Base-by-base conservation (phyloP, 1,140 invertebrate species). In the Ceratosolen fusciceps region DNA sequence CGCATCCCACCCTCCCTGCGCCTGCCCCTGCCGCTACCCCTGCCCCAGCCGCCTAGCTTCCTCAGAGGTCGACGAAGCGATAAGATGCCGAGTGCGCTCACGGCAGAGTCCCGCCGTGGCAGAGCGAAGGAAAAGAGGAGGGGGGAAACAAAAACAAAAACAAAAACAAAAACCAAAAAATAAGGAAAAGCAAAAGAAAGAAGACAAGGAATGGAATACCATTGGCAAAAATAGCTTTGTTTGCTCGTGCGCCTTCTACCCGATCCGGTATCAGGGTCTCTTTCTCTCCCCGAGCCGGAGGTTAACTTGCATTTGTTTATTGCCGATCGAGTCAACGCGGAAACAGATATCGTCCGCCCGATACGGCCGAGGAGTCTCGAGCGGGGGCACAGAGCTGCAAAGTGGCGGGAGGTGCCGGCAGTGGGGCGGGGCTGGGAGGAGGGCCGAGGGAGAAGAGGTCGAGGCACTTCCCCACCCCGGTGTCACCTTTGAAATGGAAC, bases 401-500 rank as follows among this genome's bases (percentile, higher is more conserved):
- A 37, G 34, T 62, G 60, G 60, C 2, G 5, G n/a, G 34, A 37
- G 49, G 5, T 52, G 49, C 49, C 49, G 10, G 21, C n/a, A n/a
- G n/a, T n/a, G n/a, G 10, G 49, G 21, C 3, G 49, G 19, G 19
- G 21, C 19, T 16, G 49, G 21, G 49, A 34, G 31, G 3, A 34
- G 12, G 12, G 9, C 9, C 16, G 1, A 62, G 9, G 65, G 43
- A 14, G n/a, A 43, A 43, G 26, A 19, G 29, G 29, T 68, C 21
- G 39, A 47, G 39, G n/a, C 52, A 34, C 29, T 29, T 34, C 39
- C 29, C 10, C 5, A 14, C 24, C 24, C 39, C 75, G 52, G 47
- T 70, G 62, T 70, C 65, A 47, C 24, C 34, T 70, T 39, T 39
- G n/a, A 77, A 78, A 78, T 72, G 12, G 4, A 72, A 78, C 21